A percentile compares a stretch with the other conserved stretches of the same genome.
Conservation (phyloP, 2,113 vertebrate genomes). For the Laterallus jamaicensis region DNA sequence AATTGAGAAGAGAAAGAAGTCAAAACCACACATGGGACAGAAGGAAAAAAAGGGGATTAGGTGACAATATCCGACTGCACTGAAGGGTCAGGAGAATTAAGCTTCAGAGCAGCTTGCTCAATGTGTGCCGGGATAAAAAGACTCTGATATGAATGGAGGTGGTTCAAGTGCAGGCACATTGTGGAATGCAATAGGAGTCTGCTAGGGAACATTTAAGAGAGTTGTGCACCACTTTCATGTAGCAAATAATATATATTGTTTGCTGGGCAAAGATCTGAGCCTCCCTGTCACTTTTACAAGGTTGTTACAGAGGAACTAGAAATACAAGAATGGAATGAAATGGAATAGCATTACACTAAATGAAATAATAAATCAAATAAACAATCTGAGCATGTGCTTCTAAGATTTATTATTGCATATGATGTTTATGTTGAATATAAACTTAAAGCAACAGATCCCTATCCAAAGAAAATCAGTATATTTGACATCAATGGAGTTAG, state of each 20-base stretch:
- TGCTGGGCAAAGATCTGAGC: constrained; percentile 68
- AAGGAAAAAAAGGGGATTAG: constrained; percentile 82
- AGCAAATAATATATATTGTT: constrained; percentile 73
- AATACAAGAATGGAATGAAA: constrained; percentile 45
- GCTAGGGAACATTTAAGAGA: constrained; percentile 71
- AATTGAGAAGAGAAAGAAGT: constrained; percentile 82
- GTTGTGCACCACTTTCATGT: constrained; percentile 72
- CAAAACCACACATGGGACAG: constrained; percentile 81
- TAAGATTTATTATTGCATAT: constrained; percentile 10
- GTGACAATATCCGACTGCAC: constrained; percentile 79
- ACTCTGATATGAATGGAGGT: constrained; percentile 74
- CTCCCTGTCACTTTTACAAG: constrained; percentile 68
- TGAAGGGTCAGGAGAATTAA: constrained; percentile 81
- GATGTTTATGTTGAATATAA: constrained; percentile 29
- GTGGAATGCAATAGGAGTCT: constrained; percentile 71
- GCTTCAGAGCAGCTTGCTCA: constrained; percentile 78
- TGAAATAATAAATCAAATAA: constrained; percentile 58
- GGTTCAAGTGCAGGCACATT: constrained; percentile 81
- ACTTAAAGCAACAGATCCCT: background rate
- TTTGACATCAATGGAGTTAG: background rate
- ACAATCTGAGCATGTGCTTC: constrained; percentile 5
- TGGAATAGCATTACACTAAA: constrained; percentile 1
- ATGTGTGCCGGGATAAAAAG: constrained; percentile 81
- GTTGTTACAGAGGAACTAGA: constrained; percentile 51
- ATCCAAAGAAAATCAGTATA: background rate